phyloP scores from a whole-genome alignment of 1,140 invertebrate species.

The Eubasilissa regina region DNA sequence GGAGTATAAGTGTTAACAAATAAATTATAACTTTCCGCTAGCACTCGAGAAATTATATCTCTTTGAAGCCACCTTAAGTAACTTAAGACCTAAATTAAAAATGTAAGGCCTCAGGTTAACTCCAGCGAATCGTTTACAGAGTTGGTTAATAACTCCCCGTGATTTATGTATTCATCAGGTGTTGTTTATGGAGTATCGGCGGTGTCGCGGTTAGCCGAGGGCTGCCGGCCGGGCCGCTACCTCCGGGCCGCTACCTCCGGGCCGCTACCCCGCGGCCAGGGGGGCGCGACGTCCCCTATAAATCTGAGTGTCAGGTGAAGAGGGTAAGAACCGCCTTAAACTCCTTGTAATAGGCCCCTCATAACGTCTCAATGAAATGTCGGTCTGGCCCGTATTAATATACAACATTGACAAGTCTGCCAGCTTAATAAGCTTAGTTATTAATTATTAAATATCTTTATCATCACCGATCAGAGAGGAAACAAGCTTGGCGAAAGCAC shows the following conservation, averaged over 20 bases:
- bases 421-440: slow-evolving; percentile 15
- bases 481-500: no score
- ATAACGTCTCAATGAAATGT: slow-evolving; percentile 32
- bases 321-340: slow-evolving; percentile 10
- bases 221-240: not conserved
- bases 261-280: not conserved
- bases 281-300: slow-evolving; percentile 3
- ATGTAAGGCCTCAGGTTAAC: slow-evolving; percentile 20
- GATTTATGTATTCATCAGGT: slow-evolving; percentile 59
- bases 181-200: slow-evolving; percentile 56
- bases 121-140: not conserved
- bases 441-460: slow-evolving; percentile 24
- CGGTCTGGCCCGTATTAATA: slow-evolving; percentile 23
- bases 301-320: slow-evolving; percentile 27
- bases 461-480: not conserved
- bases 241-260: not conserved
- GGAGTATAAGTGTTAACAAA: not conserved
- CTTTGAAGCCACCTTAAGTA: slow-evolving; percentile 7
- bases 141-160: slow-evolving; percentile 49
- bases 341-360: slow-evolving; percentile 3
- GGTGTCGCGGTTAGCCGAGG: slow-evolving; percentile 21
- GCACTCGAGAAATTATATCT: slow-evolving; percentile 15
- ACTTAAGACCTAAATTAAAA: slow-evolving; percentile 38
- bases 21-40: not conserved
- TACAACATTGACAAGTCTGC: slow-evolving; percentile 20